Percentiles rank a stretch among this genome's conserved stretches.
phyloP scores from a whole-genome alignment of 2,888 invertebrate species.

The Leptodirus hochenwartii region DNA sequence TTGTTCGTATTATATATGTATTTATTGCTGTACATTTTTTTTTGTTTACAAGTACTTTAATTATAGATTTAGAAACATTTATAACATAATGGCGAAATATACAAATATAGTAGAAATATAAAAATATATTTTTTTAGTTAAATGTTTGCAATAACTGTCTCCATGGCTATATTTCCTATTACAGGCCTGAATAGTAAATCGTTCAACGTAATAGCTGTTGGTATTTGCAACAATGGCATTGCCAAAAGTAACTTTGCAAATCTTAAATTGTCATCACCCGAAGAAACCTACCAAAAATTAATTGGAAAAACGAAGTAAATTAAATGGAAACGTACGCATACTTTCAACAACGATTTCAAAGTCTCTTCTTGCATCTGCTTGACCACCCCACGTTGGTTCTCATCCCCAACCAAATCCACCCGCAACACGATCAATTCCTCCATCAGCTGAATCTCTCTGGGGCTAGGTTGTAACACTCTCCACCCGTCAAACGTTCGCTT shows the following conservation, averaged over 20 bases:
- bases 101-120: no score
- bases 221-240: constrained; percentile 20
- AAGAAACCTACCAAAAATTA: constrained; percentile 13
- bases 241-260: constrained; percentile 19
- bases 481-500: no score
- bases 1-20: no score
- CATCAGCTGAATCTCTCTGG: constrained; percentile 18
- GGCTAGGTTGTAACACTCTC: constrained; percentile 18
- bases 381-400: constrained; percentile 15
- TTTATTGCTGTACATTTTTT: no score
- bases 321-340: constrained; percentile 6
- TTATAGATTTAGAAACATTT: no score
- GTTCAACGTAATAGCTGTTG: constrained; percentile 18
- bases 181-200: constrained; percentile 24
- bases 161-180: constrained; percentile 25
- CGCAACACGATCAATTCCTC: constrained; percentile 23
- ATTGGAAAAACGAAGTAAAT: not conserved
- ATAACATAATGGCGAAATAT: no score
- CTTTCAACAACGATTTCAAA: no score
- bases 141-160: constrained; percentile 27
- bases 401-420: constrained; percentile 19
- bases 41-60: no score
- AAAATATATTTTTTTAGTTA: constrained; percentile 11
- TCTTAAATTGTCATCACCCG: constrained; percentile 15
- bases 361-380: constrained; percentile 1